Evolutionary conservation across 2,888 invertebrate genomes (phyloP).

Genomic region (Petrolisthes manimaculis): DNA sequence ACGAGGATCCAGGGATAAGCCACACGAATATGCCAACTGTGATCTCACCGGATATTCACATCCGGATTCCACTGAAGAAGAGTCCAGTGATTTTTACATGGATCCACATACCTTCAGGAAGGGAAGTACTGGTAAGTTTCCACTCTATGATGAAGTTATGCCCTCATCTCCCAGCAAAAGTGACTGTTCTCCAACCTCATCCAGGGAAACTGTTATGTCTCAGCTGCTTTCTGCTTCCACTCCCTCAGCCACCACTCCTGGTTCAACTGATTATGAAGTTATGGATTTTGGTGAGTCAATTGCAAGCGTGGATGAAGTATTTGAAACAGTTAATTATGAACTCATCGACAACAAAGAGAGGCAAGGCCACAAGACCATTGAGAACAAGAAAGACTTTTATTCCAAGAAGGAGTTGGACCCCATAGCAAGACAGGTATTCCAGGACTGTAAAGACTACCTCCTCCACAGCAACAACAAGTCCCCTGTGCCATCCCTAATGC

Average conservation of each 20-base stretch:
- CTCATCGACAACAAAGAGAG: slow-evolving; percentile 39
- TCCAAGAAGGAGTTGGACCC: slow-evolving; percentile 57
- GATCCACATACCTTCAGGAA: slow-evolving; percentile 27
- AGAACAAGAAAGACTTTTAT: slow-evolving; percentile 38
- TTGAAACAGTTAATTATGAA: slow-evolving; percentile 62
- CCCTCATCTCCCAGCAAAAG: slow-evolving; percentile 15
- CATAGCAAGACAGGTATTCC: slow-evolving; percentile 59
- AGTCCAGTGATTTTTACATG: slow-evolving; percentile 40
- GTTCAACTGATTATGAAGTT: slow-evolving; percentile 58
- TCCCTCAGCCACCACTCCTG: slow-evolving; percentile 38
- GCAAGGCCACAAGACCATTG: background rate
- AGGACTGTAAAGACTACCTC: slow-evolving; percentile 64
- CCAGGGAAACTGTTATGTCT: slow-evolving; percentile 25
- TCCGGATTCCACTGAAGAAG: slow-evolving; percentile 30
- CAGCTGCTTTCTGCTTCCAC: slow-evolving; percentile 17
- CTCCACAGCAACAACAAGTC: slow-evolving; percentile 60
- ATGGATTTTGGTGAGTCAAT: slow-evolving; percentile 63
- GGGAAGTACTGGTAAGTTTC: slow-evolving; percentile 31
- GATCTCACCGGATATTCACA: slow-evolving; percentile 29
- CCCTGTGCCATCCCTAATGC: slow-evolving; percentile 62
- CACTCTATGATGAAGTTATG: slow-evolving; percentile 53
- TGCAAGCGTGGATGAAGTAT: slow-evolving; percentile 59
- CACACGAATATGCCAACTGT: slow-evolving; percentile 63
- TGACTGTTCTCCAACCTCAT: slow-evolving; percentile 17
- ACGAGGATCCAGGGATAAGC: slow-evolving; percentile 40